A percentile compares a stretch with the other conserved stretches of the same genome.
These are phyloP conservation scores for Arrhopalites spinosus DNA, from an alignment of 2,888 invertebrate species.

Conservation along the genomic window DNA sequence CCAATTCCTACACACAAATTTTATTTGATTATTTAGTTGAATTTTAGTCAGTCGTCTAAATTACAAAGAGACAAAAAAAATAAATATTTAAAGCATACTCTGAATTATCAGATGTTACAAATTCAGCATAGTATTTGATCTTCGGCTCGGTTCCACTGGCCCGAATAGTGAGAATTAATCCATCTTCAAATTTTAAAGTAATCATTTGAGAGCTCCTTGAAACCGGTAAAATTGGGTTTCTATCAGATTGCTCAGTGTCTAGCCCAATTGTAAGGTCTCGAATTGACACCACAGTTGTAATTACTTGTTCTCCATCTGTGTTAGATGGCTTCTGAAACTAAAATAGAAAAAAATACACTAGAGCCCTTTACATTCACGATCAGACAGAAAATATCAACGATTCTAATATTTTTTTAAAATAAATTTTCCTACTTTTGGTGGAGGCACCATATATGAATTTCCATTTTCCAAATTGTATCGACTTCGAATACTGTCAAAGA, in stretches of 20 bases:
- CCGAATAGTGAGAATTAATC: slow-evolving; percentile 82
- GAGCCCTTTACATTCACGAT: too few species aligned
- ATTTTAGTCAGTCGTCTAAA: too few species aligned
- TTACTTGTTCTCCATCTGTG: too few species aligned
- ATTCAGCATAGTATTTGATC: slow-evolving; percentile 96
- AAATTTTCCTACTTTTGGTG: neutral
- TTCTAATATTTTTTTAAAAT: too few species aligned
- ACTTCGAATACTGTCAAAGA: slow-evolving; percentile 78
- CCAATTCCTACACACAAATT: slow-evolving; percentile 70
- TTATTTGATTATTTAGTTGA: too few species aligned
- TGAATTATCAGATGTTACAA: slow-evolving; percentile 70
- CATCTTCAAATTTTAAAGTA: slow-evolving; percentile 87
- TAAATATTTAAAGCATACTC: slow-evolving; percentile 57
- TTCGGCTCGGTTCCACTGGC: slow-evolving; percentile 99
- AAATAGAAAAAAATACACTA: too few species aligned
- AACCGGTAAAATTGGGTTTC: slow-evolving; percentile 72
- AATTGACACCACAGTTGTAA: slow-evolving; percentile 66
- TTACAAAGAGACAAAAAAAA: too few species aligned
- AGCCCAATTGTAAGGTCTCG: slow-evolving; percentile 89
- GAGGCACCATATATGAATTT: neutral
- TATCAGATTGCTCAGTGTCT: slow-evolving; percentile 73
- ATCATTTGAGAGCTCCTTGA: slow-evolving; percentile 80
- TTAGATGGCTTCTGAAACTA: too few species aligned
- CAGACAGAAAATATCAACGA: too few species aligned
- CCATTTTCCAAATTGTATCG: slow-evolving; percentile 6